phyloP scores from a whole-genome alignment of 2,888 invertebrate species.

The Poecilobothrus nobilitatus region DNA sequence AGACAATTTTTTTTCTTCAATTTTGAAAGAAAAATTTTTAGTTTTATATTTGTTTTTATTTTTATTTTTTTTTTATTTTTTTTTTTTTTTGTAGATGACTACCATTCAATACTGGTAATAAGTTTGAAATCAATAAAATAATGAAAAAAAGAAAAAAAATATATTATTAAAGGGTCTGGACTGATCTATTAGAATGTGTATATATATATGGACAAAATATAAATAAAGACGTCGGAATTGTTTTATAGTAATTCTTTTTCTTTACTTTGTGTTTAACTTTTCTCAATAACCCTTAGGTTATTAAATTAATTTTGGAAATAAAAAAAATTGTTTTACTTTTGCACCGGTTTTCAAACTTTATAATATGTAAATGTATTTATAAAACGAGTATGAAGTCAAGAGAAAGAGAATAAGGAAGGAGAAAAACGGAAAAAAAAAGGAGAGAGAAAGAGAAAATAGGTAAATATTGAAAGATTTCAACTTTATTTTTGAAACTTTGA shows the following conservation, averaged over 20 bases:
- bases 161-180: too few relatives aligned
- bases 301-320: neutral
- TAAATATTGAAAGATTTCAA: too few relatives aligned
- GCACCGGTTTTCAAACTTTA: too few relatives aligned
- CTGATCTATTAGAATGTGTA: neutral
- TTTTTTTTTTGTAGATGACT: neutral
- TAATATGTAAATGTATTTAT: too few relatives aligned
- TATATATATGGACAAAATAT: neutral
- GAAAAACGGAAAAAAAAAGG: too few relatives aligned
- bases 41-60: neutral
- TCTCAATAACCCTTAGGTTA: neutral
- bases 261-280: neutral
- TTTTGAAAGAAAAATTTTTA: neutral
- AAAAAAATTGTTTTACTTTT: too few relatives aligned
- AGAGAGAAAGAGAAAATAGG: too few relatives aligned
- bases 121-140: neutral
- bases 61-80: neutral
- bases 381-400: too few relatives aligned
- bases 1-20: neutral
- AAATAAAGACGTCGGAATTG: neutral
- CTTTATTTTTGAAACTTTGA: too few relatives aligned
- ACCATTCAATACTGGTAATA: neutral
- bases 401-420: too few relatives aligned
- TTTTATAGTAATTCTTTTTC: neutral
- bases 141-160: neutral